Base-by-base conservation (phyloP, 2,797 vertebrate genomes). In the Halcyon leucocephala region DNA sequence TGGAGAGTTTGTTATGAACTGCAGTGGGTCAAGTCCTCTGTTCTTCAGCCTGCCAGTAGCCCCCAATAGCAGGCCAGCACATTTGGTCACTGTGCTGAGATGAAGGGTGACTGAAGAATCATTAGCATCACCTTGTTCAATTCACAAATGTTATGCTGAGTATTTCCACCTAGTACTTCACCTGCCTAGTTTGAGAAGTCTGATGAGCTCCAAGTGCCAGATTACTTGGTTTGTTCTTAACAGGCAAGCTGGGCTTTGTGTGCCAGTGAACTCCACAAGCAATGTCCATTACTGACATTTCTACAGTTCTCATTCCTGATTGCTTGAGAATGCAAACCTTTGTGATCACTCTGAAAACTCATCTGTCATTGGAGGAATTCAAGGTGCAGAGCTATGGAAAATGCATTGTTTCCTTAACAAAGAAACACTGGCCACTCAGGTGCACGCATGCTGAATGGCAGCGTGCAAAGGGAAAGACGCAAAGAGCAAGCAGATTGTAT, bases 191-290 rank as follows among this genome's bases (percentile, higher is more conserved):
- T 37, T 51, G 61, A 48, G 64, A 57, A 44, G 12, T 31, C 18
- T 42, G 29, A 44, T 37, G 70, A 83, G 42, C 51, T 70, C 70
- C 3, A 1, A 55, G 28, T 0, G 0, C 7, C 49, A 26, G 41
- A 2, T 9, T 21, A 4, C 20, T n/a, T 35, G 13, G 4, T 19
- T 60, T 35, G 12, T 46, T 54, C 17, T 72, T 31, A 67, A 10
- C 29, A 9, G 18, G 5, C n/a, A 55, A 33, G 22, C 7, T 25
- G 28, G 58, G 25, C 35, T 52, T 62, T 25, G 22, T 42, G 16
- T 72, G 49, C 69, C 37, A 6, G 42, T 42, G 55, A 82, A 89
- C 62, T 77, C 55, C 35, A 26, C 17, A 26, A 48, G 42, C 69
- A 83, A 65, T 13, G 10, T n/a, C 33, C 22, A 4, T 52, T 66